Percentiles rank a stretch among this genome's conserved stretches.
Conservation (phyloP, 2,797 vertebrate genomes). For the Spondyliosoma cantharus region DNA sequence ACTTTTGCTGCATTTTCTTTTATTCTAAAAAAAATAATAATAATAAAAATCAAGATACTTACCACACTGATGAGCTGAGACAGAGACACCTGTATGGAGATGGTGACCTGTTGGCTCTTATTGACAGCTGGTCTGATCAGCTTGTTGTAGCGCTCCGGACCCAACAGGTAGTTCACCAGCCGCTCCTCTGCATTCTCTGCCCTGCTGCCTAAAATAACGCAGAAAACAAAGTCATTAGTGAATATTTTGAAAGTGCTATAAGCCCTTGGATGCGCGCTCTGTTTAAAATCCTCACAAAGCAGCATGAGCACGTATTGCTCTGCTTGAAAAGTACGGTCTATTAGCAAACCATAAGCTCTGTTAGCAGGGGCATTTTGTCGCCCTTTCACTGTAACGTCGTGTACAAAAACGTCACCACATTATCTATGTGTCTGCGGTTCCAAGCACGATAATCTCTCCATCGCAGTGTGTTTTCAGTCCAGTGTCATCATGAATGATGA, state of each 20-base stretch:
- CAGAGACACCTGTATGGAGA: slow-evolving; percentile 86
- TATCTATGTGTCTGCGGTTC: background rate
- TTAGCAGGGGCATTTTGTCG: background rate
- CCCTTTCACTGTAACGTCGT: background rate
- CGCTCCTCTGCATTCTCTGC: slow-evolving; percentile 86
- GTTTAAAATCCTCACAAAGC: background rate
- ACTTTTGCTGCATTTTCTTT: no score
- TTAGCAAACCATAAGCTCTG: background rate
- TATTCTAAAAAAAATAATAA: no score
- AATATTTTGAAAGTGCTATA: background rate
- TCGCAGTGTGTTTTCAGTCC: slow-evolving; percentile 32
- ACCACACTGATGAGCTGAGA: slow-evolving; percentile 89
- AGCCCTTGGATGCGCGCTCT: background rate
- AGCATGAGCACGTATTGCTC: background rate
- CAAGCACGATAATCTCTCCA: slow-evolving; percentile 8
- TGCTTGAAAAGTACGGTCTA: slow-evolving; percentile 5
- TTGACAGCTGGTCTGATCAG: slow-evolving; percentile 86
- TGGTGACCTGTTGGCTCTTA: slow-evolving; percentile 86
- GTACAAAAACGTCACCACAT: slow-evolving; percentile 2
- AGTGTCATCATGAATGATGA: slow-evolving; percentile 46
- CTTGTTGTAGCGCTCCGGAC: slow-evolving; percentile 87
- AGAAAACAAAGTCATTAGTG: background rate
- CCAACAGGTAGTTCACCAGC: slow-evolving; percentile 84
- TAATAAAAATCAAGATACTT: slow-evolving; percentile 50
- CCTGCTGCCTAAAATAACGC: slow-evolving; percentile 66